Evolutionary conservation across 1,140 invertebrate genomes (phyloP).

Genomic region (Leptinotarsa defecta): DNA sequence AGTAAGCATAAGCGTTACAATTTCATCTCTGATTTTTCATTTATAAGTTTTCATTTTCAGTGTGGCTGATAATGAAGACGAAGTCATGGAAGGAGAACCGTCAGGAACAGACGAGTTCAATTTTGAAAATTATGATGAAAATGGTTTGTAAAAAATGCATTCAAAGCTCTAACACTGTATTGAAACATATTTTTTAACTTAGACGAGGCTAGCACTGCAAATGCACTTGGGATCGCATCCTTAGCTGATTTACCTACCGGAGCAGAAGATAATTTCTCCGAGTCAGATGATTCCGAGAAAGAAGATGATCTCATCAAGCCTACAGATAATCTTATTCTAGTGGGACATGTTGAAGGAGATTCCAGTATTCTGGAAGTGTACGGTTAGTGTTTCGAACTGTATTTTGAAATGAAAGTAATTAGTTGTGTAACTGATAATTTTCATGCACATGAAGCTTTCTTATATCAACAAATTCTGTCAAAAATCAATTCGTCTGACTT

Average conservation of each 20-base stretch:
- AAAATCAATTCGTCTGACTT: too few relatives aligned
- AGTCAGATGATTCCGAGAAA: constrained; percentile 80
- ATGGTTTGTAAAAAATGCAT: constrained; percentile 53
- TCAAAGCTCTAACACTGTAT: background rate
- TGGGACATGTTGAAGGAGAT: constrained; percentile 86
- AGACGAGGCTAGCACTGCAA: constrained; percentile 52
- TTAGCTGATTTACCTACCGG: constrained; percentile 61
- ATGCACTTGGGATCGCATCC: constrained; percentile 57
- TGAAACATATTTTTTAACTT: constrained; percentile 33
- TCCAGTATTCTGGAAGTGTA: constrained; percentile 85
- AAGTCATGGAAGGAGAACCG: constrained; percentile 48
- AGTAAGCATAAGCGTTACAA: constrained; percentile 53
- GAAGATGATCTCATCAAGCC: constrained; percentile 89
- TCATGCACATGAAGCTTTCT: too few relatives aligned
- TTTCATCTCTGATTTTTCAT: too few relatives aligned
- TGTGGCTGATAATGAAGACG: constrained; percentile 15
- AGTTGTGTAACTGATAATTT: too few relatives aligned
- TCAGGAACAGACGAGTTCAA: constrained; percentile 67
- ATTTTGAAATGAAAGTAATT: too few relatives aligned
- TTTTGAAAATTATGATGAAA: constrained; percentile 75
- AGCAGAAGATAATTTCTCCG: constrained; percentile 67
- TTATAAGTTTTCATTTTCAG: background rate
- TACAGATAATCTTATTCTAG: constrained; percentile 88
- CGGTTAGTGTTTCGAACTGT: constrained; percentile 61
- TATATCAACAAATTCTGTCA: too few relatives aligned